Evolutionary conservation across 2,888 invertebrate genomes (phyloP).

Genomic region (Polyploca ridens): DNA sequence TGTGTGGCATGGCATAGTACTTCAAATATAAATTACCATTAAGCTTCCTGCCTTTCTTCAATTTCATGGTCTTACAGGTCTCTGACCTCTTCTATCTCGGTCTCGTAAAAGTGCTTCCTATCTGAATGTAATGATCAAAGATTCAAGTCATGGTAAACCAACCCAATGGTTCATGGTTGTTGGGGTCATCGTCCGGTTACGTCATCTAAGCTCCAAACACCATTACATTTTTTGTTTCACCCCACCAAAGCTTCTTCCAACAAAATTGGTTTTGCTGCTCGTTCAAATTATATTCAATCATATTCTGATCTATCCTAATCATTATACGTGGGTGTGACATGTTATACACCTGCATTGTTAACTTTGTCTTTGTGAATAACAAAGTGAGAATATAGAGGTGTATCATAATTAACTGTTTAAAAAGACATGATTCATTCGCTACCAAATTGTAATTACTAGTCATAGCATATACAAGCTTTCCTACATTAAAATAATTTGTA

Average conservation of each 20-base stretch:
- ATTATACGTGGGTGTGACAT: slow-evolving; percentile 11
- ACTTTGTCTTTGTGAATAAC: slow-evolving; percentile 23
- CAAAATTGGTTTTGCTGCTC: slow-evolving; percentile 30
- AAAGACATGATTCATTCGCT: slow-evolving; percentile 15
- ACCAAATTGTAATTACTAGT: slow-evolving; percentile 8
- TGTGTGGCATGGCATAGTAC: slow-evolving; percentile 7
- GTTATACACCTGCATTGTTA: slow-evolving; percentile 17
- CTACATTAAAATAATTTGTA: neutral
- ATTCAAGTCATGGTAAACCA: slow-evolving; percentile 60
- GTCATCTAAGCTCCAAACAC: slow-evolving; percentile 64
- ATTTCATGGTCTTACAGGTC: slow-evolving; percentile 32
- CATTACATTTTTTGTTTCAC: slow-evolving; percentile 61
- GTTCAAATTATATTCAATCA: slow-evolving; percentile 13
- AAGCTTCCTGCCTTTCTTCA: slow-evolving; percentile 9
- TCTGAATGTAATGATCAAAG: slow-evolving; percentile 41
- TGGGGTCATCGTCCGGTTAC: slow-evolving; percentile 66
- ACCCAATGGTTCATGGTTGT: slow-evolving; percentile 57
- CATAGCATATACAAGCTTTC: neutral
- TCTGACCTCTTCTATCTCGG: slow-evolving; percentile 35
- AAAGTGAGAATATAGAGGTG: slow-evolving; percentile 30
- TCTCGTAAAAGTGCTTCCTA: slow-evolving; percentile 34
- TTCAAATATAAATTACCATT: slow-evolving; percentile 15
- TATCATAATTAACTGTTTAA: slow-evolving; percentile 19
- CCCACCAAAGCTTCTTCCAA: slow-evolving; percentile 44
- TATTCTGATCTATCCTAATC: slow-evolving; percentile 25